phyloP scores from a whole-genome alignment of 1,140 invertebrate species.

The Leptinotarsa undecemlineata region DNA sequence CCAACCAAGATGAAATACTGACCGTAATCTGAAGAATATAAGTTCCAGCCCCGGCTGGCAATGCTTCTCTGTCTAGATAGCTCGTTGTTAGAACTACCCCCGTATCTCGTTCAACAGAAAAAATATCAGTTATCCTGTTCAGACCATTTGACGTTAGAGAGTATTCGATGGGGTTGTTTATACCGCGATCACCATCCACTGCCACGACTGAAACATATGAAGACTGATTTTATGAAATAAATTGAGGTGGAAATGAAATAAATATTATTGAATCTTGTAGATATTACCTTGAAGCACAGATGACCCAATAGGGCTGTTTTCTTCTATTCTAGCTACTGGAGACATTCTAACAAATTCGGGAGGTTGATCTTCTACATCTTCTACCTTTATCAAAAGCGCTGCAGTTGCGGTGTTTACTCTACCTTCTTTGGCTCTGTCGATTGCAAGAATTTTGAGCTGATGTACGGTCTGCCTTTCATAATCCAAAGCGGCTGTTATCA shows the following conservation, averaged over 20 bases:
- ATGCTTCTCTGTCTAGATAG: slow-evolving; percentile 79
- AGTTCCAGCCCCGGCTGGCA: slow-evolving; percentile 79
- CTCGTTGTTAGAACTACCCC: slow-evolving; percentile 79
- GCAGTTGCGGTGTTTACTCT: slow-evolving; percentile 84
- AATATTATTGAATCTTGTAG: not conserved
- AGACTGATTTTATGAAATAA: slow-evolving; percentile 35
- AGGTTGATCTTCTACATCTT: slow-evolving; percentile 88
- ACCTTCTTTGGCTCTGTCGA: slow-evolving; percentile 81
- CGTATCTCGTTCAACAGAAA: slow-evolving; percentile 75
- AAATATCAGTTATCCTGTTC: slow-evolving; percentile 72
- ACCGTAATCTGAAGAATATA: slow-evolving; percentile 72
- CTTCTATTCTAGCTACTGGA: slow-evolving; percentile 83
- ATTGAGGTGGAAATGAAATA: not conserved
- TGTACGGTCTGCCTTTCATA: slow-evolving; percentile 88
- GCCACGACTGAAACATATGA: slow-evolving; percentile 69
- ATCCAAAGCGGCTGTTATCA: slow-evolving; percentile 64
- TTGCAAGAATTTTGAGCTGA: slow-evolving; percentile 81
- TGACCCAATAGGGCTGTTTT: slow-evolving; percentile 80
- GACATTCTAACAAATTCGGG: slow-evolving; percentile 87
- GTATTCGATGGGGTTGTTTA: slow-evolving; percentile 87
- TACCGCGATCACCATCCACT: slow-evolving; percentile 87
- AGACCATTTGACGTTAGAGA: slow-evolving; percentile 75
- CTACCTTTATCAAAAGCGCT: slow-evolving; percentile 81
- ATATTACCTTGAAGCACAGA: slow-evolving; percentile 75
- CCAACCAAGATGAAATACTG: slow-evolving; percentile 29